Base-by-base conservation (phyloP, 2,797 vertebrate species). In the Chiloscyllium punctatum region DNA sequence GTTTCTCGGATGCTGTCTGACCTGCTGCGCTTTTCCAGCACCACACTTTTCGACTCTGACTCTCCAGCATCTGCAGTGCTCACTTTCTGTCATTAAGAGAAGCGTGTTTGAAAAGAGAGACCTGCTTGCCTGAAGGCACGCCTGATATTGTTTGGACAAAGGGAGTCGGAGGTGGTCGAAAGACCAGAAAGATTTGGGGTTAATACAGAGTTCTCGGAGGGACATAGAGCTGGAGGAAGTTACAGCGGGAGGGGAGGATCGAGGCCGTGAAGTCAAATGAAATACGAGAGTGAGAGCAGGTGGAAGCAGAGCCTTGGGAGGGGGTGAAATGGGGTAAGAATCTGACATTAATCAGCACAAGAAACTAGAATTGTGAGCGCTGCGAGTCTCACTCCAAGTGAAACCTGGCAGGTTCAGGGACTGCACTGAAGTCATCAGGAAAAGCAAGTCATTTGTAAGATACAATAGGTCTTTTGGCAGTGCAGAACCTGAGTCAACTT, bases 391-490 rank as follows among this genome's bases (percentile, higher is more conserved):
- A 92, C 42, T 92, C 66, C 42, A 7, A 68, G 1, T 92, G n/a
- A 69, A 92, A 68, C n/a, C 69, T 92, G 90, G 66, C 62, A 92
- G n/a, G 33, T 25, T 68, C 53, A 68, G 90, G 42, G 90, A 69
- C n/a, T 92, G n/a, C n/a, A 9, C 90, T 92, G n/a, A 92, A 69
- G 62, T 92, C 11, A 18, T 92, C 69, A 21, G 90, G 21, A 92
- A 42, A 92, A 25, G 62, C 37, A 92, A 92, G 90, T 68, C 62
- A 69, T n/a, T 92, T 92, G n/a, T 92, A 92, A 25, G 62, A 69
- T n/a, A 92, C 90, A 92, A 42, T 69, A 92, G 62, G n/a, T 69
- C 62, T 21, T 92, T 92, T 92, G 88, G 69, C 25, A 25, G 21
- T 42, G 8, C 69, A n/a, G 90, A 92, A 16, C 21, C 88, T 68